Conservation (phyloP, 64 coral and sea anemone genomes). For the Actinia tenebrosa region DNA sequence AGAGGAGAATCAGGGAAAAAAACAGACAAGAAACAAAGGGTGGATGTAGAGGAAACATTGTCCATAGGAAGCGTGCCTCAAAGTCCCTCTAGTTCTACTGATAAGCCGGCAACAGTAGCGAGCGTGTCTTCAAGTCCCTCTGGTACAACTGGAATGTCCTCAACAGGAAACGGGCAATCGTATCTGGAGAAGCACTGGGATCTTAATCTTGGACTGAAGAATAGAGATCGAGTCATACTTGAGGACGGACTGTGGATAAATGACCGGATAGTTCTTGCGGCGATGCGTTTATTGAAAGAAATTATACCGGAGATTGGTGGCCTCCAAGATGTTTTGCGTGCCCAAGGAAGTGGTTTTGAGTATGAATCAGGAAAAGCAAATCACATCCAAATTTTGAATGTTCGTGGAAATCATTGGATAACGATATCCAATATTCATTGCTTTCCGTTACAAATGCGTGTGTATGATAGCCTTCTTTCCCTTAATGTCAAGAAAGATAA, state of each 20-base stretch:
- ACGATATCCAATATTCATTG: constrained; percentile 30
- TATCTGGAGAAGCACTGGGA: no score
- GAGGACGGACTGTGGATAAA: constrained; percentile 39
- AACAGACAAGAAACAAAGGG: not conserved
- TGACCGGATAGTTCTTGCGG: constrained; percentile 25
- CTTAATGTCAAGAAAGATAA: not conserved
- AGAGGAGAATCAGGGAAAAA: not conserved
- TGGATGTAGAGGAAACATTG: no score
- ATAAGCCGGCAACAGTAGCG: not conserved
- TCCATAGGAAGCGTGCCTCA: not conserved
- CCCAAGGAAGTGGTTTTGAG: constrained; percentile 12
- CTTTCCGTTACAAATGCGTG: not conserved
- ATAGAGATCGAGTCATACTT: constrained; percentile 15
- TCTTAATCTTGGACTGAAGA: constrained; percentile 25
- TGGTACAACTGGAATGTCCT: not conserved
- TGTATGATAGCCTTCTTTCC: constrained; percentile 40
- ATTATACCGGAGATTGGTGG: constrained; percentile 17
- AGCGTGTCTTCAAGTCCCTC: not conserved
- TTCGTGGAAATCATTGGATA: constrained; percentile 45
- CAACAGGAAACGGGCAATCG: not conserved
- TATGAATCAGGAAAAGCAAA: not conserved
- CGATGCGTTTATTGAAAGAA: constrained; percentile 29
- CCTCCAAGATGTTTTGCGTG: constrained; percentile 36
- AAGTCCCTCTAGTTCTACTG: no score
- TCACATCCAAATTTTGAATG: constrained; percentile 27